Evolutionary conservation across 2,113 vertebrate genomes (phyloP).

Genomic region (Eretmochelys imbricata): DNA sequence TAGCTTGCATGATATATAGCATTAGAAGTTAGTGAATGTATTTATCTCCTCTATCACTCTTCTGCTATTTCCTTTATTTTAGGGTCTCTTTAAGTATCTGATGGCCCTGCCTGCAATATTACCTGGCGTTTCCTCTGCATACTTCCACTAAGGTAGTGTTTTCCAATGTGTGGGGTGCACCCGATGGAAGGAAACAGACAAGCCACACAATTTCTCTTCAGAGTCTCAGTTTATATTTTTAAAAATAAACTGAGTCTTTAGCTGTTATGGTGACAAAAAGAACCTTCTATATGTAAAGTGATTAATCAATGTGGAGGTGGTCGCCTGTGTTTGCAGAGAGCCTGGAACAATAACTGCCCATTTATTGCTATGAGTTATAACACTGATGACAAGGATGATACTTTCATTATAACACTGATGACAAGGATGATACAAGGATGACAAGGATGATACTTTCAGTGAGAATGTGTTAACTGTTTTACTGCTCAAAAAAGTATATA

Average conservation of each 20-base stretch:
- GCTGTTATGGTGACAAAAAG: background rate
- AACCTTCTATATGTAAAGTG: background rate
- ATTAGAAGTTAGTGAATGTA: background rate
- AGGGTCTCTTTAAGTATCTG: background rate
- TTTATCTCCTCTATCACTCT: background rate
- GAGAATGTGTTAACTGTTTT: background rate
- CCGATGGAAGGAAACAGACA: slow-evolving; percentile 10
- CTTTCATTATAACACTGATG: background rate
- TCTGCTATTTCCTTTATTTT: background rate
- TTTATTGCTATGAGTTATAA: background rate
- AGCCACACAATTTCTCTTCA: background rate
- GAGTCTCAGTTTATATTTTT: background rate
- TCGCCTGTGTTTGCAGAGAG: background rate
- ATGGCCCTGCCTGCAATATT: background rate
- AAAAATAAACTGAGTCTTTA: slow-evolving; percentile 12
- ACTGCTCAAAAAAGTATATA: background rate
- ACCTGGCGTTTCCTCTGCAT: background rate
- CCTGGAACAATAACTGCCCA: background rate
- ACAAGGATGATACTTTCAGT: background rate
- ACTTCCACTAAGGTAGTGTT: background rate
- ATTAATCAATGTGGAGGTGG: background rate
- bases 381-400: background rate
- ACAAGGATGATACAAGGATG: background rate
- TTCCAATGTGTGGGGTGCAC: background rate
- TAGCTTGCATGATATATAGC: background rate